These are phyloP conservation scores for Danionella cerebrum DNA, from an alignment of 2,113 vertebrate species.

Conservation along the genomic window DNA sequence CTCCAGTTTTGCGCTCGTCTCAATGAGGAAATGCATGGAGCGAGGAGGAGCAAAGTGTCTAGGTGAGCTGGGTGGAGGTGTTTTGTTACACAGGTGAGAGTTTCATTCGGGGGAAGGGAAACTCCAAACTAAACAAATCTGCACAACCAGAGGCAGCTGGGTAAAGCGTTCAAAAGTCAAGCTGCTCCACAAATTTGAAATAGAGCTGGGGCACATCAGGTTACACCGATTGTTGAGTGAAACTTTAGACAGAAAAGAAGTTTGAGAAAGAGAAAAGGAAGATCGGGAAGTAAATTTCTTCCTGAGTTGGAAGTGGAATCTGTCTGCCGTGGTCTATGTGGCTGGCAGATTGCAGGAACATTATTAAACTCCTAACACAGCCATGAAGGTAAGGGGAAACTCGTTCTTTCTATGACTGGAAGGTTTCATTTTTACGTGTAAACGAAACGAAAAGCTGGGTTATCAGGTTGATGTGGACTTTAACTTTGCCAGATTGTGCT, in stretches of 20 bases:
- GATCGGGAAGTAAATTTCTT: not conserved
- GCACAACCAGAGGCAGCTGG: not conserved
- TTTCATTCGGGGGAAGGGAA: not conserved
- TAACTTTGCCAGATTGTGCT: too few species aligned
- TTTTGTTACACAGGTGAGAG: slow-evolving; percentile 9
- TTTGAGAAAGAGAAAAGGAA: not conserved
- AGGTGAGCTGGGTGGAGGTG: slow-evolving; percentile 16
- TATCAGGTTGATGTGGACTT: too few species aligned
- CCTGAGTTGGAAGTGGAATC: not conserved
- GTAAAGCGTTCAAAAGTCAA: not conserved
- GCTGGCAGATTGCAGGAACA: not conserved
- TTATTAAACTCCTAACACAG: not conserved
- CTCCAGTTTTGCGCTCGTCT: not conserved
- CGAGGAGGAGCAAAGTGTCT: not conserved
- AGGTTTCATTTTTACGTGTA: not conserved
- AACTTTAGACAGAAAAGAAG: not conserved
- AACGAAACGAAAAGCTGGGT: too few species aligned
- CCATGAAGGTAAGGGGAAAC: slow-evolving; percentile 28
- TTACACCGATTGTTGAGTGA: not conserved
- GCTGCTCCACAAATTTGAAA: not conserved
- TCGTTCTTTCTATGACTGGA: not conserved
- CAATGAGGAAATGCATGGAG: not conserved
- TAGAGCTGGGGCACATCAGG: not conserved
- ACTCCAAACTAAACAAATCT: slow-evolving; percentile 6
- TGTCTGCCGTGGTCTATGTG: not conserved